Evolutionary conservation across 2,113 vertebrate genomes (phyloP), one percentile per base, ranked within the genome.

Genomic region (Ictalurus furcatus): DNA sequence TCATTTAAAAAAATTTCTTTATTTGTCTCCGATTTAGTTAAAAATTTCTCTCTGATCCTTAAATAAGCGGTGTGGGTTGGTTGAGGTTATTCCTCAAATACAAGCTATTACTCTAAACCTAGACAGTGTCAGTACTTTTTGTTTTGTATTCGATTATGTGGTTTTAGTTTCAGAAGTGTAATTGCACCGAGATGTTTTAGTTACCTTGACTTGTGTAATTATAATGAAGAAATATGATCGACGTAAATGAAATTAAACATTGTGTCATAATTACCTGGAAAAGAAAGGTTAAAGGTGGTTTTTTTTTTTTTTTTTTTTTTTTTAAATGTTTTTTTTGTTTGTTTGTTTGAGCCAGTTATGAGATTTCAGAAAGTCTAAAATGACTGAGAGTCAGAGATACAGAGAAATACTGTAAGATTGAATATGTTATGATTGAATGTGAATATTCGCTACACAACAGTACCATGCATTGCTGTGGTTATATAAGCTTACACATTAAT

Each of bases 21-120:
- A 40, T 84, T 84, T 84, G 34, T 84, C 81, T 44, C 7, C 4
- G 81, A 63, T 84, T 44, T 63, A 84, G 63, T 61, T 84, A 28
- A 44, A 84, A 25, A 56, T 25, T 16, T 63, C 58, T 84, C 21
- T 63, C 58, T 84, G 58, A 84, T 84, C 81, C 37, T 63, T 84
- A 61, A 84, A 63, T 84, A 84, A 84, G 63, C 44, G 34, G 11
- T 63, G 44, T 84, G 59, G 30, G 37, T 63, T 63, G 81, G 58
- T 63, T 84, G 58, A 84, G 34, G 81, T 84, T 84, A 63, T 84
- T 63, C 37, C 21, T 25, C 40, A 84, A 83, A 84, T 84, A 63
- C 58, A 13, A 84, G 34, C 59, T 84, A 40, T 83, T 59, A 28
- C 58, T 63, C 23, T 25, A 84, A 89, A 76, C 54, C 67, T 6